These are phyloP conservation scores for Siniperca undulata DNA, from an alignment of 2,797 vertebrate genomes.

Conservation along the genomic window DNA sequence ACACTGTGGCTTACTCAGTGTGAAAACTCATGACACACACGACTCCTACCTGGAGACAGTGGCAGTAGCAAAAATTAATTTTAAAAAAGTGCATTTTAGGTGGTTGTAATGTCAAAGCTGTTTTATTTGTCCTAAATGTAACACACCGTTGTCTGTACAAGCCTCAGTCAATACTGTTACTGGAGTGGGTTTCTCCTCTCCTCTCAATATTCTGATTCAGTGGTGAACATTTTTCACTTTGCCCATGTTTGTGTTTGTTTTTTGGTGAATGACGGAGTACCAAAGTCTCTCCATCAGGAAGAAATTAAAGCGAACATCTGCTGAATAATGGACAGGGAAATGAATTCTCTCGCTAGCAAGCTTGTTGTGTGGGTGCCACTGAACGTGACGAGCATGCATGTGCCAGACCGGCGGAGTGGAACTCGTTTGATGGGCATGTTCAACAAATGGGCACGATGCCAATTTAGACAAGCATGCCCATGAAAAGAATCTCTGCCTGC, in stretches of 20 bases:
- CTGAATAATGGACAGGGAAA: slow-evolving; percentile 83
- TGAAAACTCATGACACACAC: slow-evolving; percentile 50
- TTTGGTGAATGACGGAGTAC: slow-evolving; percentile 70
- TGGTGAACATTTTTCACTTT: slow-evolving; percentile 56
- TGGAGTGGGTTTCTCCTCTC: slow-evolving; percentile 17
- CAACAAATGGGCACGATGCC: slow-evolving; percentile 83
- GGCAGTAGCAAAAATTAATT: slow-evolving; percentile 6
- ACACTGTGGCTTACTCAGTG: slow-evolving; percentile 66
- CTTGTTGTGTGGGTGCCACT: slow-evolving; percentile 73
- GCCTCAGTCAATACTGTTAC: slow-evolving; percentile 32
- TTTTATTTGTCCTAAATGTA: slow-evolving; percentile 26
- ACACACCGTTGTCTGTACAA: slow-evolving; percentile 7
- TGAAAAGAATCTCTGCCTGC: slow-evolving; percentile 62
- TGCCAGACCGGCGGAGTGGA: slow-evolving; percentile 77
- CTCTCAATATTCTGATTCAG: slow-evolving; percentile 59
- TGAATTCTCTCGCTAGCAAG: slow-evolving; percentile 76
- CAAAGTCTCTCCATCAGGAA: slow-evolving; percentile 76
- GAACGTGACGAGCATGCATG: slow-evolving; percentile 85
- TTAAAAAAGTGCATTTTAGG: background rate
- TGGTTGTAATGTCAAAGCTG: background rate
- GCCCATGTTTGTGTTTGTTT: slow-evolving; percentile 56
- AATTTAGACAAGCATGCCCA: slow-evolving; percentile 84
- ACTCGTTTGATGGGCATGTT: slow-evolving; percentile 84
- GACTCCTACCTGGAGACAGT: slow-evolving; percentile 28
- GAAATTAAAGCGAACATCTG: slow-evolving; percentile 86